Conservation (phyloP, 2,797 vertebrate genomes). For the Darevskia nairensis region DNA sequence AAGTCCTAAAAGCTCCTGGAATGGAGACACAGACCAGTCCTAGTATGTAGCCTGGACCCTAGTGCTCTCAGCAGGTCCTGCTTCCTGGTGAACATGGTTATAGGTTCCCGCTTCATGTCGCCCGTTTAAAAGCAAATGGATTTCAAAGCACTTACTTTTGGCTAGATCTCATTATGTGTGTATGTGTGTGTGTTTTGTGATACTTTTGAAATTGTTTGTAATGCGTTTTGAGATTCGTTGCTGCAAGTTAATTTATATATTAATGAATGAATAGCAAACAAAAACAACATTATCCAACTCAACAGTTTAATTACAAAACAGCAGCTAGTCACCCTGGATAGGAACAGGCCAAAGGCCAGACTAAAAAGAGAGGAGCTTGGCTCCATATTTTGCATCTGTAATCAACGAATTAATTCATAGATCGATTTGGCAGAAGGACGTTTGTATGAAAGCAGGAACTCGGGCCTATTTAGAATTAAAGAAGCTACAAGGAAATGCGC, state of each 20-base stretch:
- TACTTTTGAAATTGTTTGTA: too few species aligned
- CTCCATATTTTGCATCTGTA: background rate
- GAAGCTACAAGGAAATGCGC: background rate
- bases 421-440: background rate
- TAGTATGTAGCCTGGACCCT: background rate
- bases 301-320: too few species aligned
- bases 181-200: too few species aligned
- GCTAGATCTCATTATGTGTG: background rate
- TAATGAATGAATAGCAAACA: too few species aligned
- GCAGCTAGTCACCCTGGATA: too few species aligned
- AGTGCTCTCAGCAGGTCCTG: background rate
- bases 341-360: too few species aligned
- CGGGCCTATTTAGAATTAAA: background rate
- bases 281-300: too few species aligned
- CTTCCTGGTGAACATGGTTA: background rate
- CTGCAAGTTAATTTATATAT: too few species aligned
- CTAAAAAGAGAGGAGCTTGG: background rate
- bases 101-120: background rate
- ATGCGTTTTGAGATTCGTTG: too few species aligned
- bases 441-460: background rate
- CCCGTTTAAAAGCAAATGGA: background rate
- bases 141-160: background rate
- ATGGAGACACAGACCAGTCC: too few species aligned
- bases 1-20: too few species aligned
- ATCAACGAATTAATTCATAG: background rate